Conservation (phyloP, 1,140 invertebrate species). For the Rhagoletis zephyria region DNA sequence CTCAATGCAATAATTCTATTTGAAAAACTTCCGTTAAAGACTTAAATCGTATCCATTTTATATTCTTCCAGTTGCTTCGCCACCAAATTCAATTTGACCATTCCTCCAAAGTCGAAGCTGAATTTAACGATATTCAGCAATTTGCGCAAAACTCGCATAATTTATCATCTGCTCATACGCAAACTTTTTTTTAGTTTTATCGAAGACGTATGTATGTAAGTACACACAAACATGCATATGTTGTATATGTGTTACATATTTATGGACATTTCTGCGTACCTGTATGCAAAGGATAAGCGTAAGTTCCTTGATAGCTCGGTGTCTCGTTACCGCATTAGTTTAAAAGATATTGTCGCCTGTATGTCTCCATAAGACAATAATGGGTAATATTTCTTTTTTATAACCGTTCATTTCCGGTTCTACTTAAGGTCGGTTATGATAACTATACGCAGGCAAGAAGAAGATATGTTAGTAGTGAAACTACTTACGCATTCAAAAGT, state of each 20-base stretch:
- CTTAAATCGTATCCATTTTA: conserved; percentile 1
- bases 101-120: neutral
- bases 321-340: conserved; percentile 51
- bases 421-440: conserved; percentile 46
- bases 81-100: neutral
- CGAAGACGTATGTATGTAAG: neutral
- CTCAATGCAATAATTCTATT: neutral
- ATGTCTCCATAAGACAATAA: conserved; percentile 55
- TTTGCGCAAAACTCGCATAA: conserved; percentile 51
- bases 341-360: conserved; percentile 55
- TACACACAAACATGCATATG: neutral
- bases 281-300: conserved; percentile 26
- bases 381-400: conserved; percentile 56
- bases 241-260: neutral
- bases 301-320: neutral
- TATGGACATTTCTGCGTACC: neutral
- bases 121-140: conserved; percentile 51
- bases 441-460: neutral
- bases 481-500: conserved; percentile 21
- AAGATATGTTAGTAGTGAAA: neutral
- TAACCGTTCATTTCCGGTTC: conserved; percentile 56
- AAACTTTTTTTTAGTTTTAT: neutral
- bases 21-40: neutral
- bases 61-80: neutral
- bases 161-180: conserved; percentile 12